Evolutionary conservation across 2,888 invertebrate genomes (phyloP), one percentile per base, ranked within the genome.

Genomic region (Melolontha melolontha): DNA sequence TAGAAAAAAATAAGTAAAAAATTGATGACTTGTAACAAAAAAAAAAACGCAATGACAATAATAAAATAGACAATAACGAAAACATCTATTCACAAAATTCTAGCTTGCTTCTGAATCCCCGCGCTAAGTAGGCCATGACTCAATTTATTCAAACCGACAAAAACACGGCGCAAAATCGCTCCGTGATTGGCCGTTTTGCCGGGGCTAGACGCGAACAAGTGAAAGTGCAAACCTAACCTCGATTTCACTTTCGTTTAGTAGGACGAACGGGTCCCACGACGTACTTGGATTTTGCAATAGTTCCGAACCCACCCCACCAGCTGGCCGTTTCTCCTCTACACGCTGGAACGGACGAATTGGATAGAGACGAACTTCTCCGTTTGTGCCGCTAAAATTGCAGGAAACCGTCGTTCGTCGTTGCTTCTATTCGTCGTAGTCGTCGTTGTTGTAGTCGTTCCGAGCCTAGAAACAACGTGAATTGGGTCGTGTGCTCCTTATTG

Each of bases 161-260:
- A 73, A 81, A 80, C 75, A 77, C 77, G 75, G 74, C 73, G 74
- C 75, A 74, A 77, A 76, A 77, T 78, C 78, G 77, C 77, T 76
- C 76, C 79, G 76, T 77, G 78, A 81, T 81, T 81, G 81, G 81
- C 75, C 75, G 80, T 73, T 78, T 77, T 74, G 79, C 77, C 66
- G 41, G 80, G 81, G 81, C 81, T 82, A 82, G 82, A 82, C 82
- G 79, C 78, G 79, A 80, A 82, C 80, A 82, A 82, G 81, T 83
- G 83, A 83, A 83, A 83, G 83, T 83, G 83, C 80, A 83, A 83
- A 83, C 80, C 79, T 83, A 82, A 83, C 83, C 84, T 83, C 83
- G 83, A 83, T 84, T 84, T 84, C 84, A 84, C 83, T 84, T 84
- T 84, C 83, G 81, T 84, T 83, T 84, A 82, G 83, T 84, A 83